A percentile compares a stretch with the other conserved stretches of the same genome.
phyloP scores from a whole-genome alignment of 1,140 invertebrate species.

The Pararge aegeria region DNA sequence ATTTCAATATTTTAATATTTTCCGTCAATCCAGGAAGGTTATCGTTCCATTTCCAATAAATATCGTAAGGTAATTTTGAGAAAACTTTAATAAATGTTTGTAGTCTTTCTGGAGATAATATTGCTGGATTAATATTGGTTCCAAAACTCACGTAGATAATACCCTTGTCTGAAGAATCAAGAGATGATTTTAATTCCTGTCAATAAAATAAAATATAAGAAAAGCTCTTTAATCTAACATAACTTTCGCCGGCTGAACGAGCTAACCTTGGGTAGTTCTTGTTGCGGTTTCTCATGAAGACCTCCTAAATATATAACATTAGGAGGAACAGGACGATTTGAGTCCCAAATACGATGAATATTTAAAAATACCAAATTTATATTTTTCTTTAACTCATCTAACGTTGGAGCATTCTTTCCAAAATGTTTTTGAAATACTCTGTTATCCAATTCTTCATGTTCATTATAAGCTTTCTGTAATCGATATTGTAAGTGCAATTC shows the following conservation, averaged over 20 bases:
- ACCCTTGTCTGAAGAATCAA: slow-evolving; percentile 41
- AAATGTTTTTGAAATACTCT: slow-evolving; percentile 27
- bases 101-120: slow-evolving; percentile 59
- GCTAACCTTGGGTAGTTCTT: slow-evolving; percentile 56
- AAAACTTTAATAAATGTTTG: slow-evolving; percentile 71
- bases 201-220: slow-evolving; percentile 3
- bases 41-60: slow-evolving; percentile 78
- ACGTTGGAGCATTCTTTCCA: slow-evolving; percentile 38
- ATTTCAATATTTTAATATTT: slow-evolving; percentile 68
- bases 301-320: slow-evolving; percentile 82
- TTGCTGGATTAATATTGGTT: slow-evolving; percentile 64
- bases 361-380: slow-evolving; percentile 71
- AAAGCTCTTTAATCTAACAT: background rate
- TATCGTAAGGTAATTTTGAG: slow-evolving; percentile 68
- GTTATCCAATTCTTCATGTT: slow-evolving; percentile 18
- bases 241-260: background rate
- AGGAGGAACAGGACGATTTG: slow-evolving; percentile 72
- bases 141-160: slow-evolving; percentile 52
- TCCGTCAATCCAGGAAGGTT: slow-evolving; percentile 33
- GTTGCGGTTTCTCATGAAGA: slow-evolving; percentile 69
- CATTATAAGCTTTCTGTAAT: background rate
- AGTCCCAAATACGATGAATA: slow-evolving; percentile 63
- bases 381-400: slow-evolving; percentile 37
- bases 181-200: background rate
- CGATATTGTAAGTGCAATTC: slow-evolving; percentile 13